Evolutionary conservation across 2,113 vertebrate genomes (phyloP), one percentile per base, ranked within the genome.

Genomic region (Boleophthalmus pectinirostris): DNA sequence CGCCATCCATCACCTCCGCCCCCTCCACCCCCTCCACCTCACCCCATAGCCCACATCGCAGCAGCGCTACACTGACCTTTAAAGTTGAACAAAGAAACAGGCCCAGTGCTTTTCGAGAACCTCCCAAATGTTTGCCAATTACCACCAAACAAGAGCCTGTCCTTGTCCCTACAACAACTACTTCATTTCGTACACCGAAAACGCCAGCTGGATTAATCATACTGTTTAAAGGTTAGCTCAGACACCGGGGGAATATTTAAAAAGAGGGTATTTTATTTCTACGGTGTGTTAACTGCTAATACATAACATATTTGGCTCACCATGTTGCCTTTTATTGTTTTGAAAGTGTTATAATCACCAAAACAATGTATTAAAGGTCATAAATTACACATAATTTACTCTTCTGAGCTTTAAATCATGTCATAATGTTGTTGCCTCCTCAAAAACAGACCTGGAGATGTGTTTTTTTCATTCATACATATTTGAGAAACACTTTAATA

Each of bases 1-100:
- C 51, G n/a, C 63, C 49, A 20, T 66, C 71, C 66, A 23, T 66
- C 49, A 64, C 63, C 24, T 73, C 49, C 35, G 25, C 53, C 29
- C 29, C 29, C 29, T 29, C 29, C 29, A 4, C 29, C 29, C 4
- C 29, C 29, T 4, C 4, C 29, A 29, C 29, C 29, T 4, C 63
- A 53, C 51, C 3, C 6, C n/a, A n/a, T n/a, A n/a, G n/a, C n/a
- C n/a, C 51, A 8, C 12, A 47, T 12, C 46, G 20, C 51, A n/a
- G 8, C 54, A 64, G 33, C 58, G n/a, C 46, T 25, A 51, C 18
- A n/a, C n/a, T 33, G 46, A 64, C 70, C 60, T 73, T 66, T 73
- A 54, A 73, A 54, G 47, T 54, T 66, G 25, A 66, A 53, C 46
- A 49, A 35, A 60, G 12, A 58, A 45, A 68, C n/a, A 43, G 24